A percentile compares a stretch with the other conserved stretches of the same genome.
phyloP scores from a whole-genome alignment of 1,140 invertebrate species.

The Latrodectus geometricus region DNA sequence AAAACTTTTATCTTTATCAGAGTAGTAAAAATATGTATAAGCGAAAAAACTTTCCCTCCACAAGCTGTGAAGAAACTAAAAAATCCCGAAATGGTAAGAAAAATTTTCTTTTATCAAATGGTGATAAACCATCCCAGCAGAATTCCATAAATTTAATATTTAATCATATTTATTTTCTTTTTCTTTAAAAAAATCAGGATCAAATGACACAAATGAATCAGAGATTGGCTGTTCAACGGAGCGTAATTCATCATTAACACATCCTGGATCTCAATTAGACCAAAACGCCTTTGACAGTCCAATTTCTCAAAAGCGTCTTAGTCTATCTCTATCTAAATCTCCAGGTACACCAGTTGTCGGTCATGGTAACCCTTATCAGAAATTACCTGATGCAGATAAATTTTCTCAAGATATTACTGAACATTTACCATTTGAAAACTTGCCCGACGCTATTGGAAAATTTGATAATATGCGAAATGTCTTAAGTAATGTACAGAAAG shows the following conservation, averaged over 20 bases:
- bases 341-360: conserved; percentile 83
- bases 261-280: neutral
- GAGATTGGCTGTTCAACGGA: neutral
- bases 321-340: conserved; percentile 71
- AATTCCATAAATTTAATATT: neutral
- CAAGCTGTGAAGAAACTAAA: conserved; percentile 9
- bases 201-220: conserved; percentile 22
- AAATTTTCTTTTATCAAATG: neutral
- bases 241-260: conserved; percentile 3
- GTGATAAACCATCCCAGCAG: neutral
- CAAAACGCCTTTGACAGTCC: conserved; percentile 4
- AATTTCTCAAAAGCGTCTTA: neutral
- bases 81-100: conserved; percentile 9
- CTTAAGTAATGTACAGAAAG: conserved; percentile 61
- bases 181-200: conserved; percentile 18
- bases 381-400: conserved; percentile 73
- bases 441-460: conserved; percentile 84
- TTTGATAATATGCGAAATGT: conserved; percentile 79
- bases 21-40: neutral
- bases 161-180: conserved; percentile 7
- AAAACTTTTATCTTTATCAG: neutral
- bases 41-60: neutral
- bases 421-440: conserved; percentile 87
- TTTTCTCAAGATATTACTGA: conserved; percentile 87
- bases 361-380: conserved; percentile 75